Conservation (phyloP, 2,797 vertebrate species). For the Falco biarmicus region DNA sequence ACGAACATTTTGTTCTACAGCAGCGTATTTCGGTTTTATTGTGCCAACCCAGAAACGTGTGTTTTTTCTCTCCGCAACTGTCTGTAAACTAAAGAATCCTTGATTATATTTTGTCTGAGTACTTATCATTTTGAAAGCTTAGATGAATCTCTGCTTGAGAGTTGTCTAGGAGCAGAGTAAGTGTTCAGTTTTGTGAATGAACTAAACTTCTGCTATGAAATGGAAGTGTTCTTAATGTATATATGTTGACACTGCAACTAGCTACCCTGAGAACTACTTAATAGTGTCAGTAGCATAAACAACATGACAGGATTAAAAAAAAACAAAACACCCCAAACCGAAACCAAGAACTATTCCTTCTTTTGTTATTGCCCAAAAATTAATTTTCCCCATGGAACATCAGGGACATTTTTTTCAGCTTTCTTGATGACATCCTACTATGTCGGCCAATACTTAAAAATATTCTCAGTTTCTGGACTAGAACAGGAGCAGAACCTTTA, state of each 20-base stretch:
- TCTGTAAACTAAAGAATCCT: conserved; percentile 19
- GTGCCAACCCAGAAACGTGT: conserved; percentile 12
- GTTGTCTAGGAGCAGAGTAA: neutral
- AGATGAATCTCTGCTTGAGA: neutral
- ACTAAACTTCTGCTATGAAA: neutral
- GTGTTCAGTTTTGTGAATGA: neutral
- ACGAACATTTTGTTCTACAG: neutral
- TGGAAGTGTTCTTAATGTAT: neutral
- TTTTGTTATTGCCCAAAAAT: neutral
- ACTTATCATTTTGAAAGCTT: neutral
- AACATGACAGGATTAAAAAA: neutral
- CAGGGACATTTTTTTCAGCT: neutral
- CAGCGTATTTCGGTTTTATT: neutral
- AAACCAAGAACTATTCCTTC: neutral
- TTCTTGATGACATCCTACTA: neutral
- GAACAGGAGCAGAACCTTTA: neutral
- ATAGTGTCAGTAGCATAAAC: neutral
- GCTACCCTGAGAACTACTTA: neutral
- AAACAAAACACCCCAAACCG: neutral
- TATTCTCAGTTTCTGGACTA: neutral
- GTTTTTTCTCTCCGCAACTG: neutral
- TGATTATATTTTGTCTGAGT: neutral
- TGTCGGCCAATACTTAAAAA: neutral
- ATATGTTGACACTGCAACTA: neutral
- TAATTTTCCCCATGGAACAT: neutral